A percentile compares a stretch with the other conserved stretches of the same genome.
Conservation (phyloP, 2,113 vertebrate genomes). For the Varanus komodoensis region DNA sequence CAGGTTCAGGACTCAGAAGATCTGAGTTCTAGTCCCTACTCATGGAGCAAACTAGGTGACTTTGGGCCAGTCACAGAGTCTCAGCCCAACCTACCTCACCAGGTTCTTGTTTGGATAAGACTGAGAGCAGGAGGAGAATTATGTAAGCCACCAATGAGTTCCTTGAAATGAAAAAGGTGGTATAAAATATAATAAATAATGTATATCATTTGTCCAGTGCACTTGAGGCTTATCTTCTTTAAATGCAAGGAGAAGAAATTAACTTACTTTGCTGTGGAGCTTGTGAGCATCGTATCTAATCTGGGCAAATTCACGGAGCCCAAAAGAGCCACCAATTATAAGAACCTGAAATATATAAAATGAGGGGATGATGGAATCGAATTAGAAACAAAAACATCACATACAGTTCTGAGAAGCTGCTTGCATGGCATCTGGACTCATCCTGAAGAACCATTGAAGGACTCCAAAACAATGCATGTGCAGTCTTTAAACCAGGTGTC, state of each 20-base stretch:
- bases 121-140: too few relatives aligned
- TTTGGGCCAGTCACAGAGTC: too few relatives aligned
- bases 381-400: not conserved
- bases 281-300: constrained; percentile 92
- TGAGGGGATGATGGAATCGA: not conserved
- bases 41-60: too few relatives aligned
- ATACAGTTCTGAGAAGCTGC: not conserved
- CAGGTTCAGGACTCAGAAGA: too few relatives aligned
- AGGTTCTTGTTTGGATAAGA: too few relatives aligned
- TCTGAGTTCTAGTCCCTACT: too few relatives aligned
- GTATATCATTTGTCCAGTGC: not conserved
- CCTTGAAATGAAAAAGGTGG: too few relatives aligned
- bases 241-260: not conserved
- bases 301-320: constrained; percentile 92
- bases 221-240: not conserved
- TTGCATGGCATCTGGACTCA: not conserved
- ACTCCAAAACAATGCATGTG: not conserved
- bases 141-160: too few relatives aligned
- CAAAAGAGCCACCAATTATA: constrained; percentile 92
- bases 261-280: constrained; percentile 82
- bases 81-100: too few relatives aligned
- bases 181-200: too few relatives aligned
- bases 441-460: not conserved
- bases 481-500: not conserved
- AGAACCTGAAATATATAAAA: constrained; percentile 83